Conservation (phyloP, 2,113 vertebrate genomes). For the Seriola quinqueradiata region DNA sequence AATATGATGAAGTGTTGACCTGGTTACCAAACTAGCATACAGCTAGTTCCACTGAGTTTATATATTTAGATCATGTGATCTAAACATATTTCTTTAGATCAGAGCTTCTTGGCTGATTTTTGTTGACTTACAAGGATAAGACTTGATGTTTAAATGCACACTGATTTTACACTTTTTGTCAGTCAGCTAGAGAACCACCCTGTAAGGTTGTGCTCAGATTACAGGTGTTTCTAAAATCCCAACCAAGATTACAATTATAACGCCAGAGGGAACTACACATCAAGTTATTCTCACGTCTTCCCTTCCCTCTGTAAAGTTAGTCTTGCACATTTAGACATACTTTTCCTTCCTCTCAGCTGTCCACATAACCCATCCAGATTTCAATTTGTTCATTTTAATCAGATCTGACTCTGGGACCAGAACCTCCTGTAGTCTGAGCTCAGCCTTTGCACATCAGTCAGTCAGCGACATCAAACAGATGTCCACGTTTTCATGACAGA, state of each 20-base stretch:
- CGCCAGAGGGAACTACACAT: background rate
- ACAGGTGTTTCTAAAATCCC: background rate
- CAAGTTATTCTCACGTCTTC: slow-evolving; percentile 5
- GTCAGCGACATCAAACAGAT: background rate
- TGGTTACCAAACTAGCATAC: slow-evolving; percentile 4
- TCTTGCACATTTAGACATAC: too few species aligned
- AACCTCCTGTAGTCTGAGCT: slow-evolving; percentile 27
- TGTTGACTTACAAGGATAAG: background rate
- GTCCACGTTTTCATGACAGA: background rate
- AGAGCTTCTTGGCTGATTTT: slow-evolving; percentile 18
- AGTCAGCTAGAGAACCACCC: background rate
- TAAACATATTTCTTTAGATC: background rate
- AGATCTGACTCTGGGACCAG: background rate
- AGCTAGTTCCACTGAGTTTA: background rate
- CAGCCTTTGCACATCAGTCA: background rate
- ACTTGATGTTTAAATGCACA: background rate
- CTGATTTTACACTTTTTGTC: background rate
- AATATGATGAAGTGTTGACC: slow-evolving; percentile 30
- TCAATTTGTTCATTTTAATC: background rate
- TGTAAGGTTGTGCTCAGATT: slow-evolving; percentile 17
- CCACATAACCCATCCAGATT: background rate
- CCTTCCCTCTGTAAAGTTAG: slow-evolving; percentile 2
- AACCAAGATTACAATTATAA: background rate
- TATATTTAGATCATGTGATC: slow-evolving; percentile 33
- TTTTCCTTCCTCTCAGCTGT: background rate